Evolutionary conservation across 2,797 vertebrate genomes (phyloP), one percentile per base, ranked within the genome.

Genomic region (Agapornis canus): DNA sequence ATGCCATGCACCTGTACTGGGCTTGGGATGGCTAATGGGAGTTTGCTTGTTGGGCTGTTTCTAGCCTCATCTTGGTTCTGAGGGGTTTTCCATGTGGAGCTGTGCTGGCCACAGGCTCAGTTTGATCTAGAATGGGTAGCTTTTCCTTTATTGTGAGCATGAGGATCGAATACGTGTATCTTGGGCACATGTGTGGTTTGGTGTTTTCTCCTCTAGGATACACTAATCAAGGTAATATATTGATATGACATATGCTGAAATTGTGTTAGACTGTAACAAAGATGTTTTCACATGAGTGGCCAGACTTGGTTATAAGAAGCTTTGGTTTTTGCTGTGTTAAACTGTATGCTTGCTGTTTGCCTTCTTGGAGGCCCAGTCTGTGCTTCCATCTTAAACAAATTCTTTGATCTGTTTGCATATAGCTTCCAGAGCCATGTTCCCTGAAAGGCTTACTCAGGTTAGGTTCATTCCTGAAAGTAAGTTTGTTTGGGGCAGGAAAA

Each of bases 1-100:
- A 94, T 95, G 89, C 77, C n/a, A 52, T 21, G 89, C 96, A 97
- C 97, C 97, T 98, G 97, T 88, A 65, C 54, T 54, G 82, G 45
- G 43, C 19, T 52, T 42, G 42, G 69, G 45, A 83, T 39, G 59
- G 82, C 42, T 76, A 93, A 77, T 64, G 72, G 35, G 23, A 69
- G 23, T 79, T 79, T 72, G 19, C 54, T 86, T 72, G 32, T 77
- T 5, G 2, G 69, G 48, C 18, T 3, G 3, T 32, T 86, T 86
- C 45, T 45, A 83, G 61, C 42, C 29, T 85, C 37, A 11, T 31
- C 26, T 65, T 0, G 2, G 11, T 15, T 75, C 10, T 0, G 11
- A 45, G 16, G 13, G 2, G 7, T 3, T 70, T 90, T 77, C 9
- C 9, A 12, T 26, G 26, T 0, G 3, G 60, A 73, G 39, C 8